Evolutionary conservation across 2,797 vertebrate species (phyloP).

Genomic region (Tachyglossus aculeatus): DNA sequence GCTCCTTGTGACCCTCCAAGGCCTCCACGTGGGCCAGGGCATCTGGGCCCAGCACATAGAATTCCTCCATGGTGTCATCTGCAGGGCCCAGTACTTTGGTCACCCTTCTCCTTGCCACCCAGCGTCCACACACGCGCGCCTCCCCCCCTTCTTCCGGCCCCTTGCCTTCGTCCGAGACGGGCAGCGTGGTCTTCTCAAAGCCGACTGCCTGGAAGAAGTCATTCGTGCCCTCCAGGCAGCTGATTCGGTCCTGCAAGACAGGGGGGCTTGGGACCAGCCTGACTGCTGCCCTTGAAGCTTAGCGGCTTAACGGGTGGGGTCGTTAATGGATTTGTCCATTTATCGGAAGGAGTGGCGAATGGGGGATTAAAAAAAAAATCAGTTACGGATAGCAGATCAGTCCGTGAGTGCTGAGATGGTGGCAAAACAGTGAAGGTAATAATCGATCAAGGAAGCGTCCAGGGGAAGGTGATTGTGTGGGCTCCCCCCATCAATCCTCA

Average conservation of each 20-base stretch:
- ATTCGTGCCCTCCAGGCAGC: slow-evolving; percentile 83
- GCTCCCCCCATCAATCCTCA: too few species aligned
- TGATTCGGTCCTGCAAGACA: slow-evolving; percentile 85
- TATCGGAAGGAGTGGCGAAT: too few species aligned
- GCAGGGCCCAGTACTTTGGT: rapidly evolving
- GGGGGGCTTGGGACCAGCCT: neutral
- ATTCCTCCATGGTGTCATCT: slow-evolving; percentile 84
- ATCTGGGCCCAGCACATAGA: slow-evolving; percentile 82
- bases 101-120: slow-evolving; percentile 1
- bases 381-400: too few species aligned
- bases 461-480: too few species aligned
- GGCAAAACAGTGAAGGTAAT: too few species aligned
- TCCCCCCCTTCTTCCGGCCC: neutral
- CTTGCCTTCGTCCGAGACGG: slow-evolving; percentile 85
- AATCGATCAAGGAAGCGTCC: too few species aligned
- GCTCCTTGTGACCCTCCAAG: slow-evolving; percentile 79
- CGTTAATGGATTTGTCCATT: too few species aligned
- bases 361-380: too few species aligned
- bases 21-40: slow-evolving; percentile 73
- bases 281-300: too few species aligned
- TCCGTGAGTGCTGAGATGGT: too few species aligned
- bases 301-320: too few species aligned
- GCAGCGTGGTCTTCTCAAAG: slow-evolving; percentile 81
- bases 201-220: slow-evolving; percentile 90
- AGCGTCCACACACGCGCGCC: slow-evolving; percentile 80